Conservation (phyloP, 1,140 invertebrate species). For the Pogonomyrmex californicus region DNA sequence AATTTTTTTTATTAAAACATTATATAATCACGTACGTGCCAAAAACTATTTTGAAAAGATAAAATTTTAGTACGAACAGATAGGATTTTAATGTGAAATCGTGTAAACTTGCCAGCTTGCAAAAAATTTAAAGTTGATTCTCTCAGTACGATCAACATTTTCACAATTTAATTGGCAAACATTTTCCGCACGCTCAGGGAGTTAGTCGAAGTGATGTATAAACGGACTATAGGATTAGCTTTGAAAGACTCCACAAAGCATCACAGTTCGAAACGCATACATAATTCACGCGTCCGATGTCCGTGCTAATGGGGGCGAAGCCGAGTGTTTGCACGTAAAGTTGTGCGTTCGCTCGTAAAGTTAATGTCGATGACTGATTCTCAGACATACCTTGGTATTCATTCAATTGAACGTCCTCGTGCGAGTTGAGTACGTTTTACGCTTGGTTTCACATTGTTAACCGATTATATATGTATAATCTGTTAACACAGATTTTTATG, state of each 20-base stretch:
- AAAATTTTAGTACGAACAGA: background rate
- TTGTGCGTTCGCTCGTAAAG: slow-evolving; percentile 52
- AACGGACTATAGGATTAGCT: slow-evolving; percentile 11
- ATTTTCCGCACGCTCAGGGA: background rate
- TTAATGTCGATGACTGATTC: slow-evolving; percentile 44
- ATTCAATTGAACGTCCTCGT: slow-evolving; percentile 19
- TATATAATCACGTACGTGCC: too few species aligned
- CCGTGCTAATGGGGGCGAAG: slow-evolving; percentile 64
- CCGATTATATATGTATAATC: background rate
- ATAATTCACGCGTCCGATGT: slow-evolving; percentile 67
- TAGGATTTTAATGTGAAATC: background rate
- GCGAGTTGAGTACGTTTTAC: background rate
- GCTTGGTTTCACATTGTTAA: background rate
- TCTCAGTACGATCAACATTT: background rate
- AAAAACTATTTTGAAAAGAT: background rate
- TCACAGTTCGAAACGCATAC: slow-evolving; percentile 59
- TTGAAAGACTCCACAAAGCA: slow-evolving; percentile 47
- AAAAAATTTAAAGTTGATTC: background rate
- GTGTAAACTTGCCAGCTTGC: background rate
- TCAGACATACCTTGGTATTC: slow-evolving; percentile 38
- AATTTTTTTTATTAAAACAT: background rate
- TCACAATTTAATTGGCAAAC: slow-evolving; percentile 10
- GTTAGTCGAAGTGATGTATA: background rate
- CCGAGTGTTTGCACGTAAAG: slow-evolving; percentile 56
- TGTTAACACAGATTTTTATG: slow-evolving; percentile 3